These are phyloP conservation scores for Temnothorax ravouxi DNA, from an alignment of 2,888 invertebrate species.

Conservation along the genomic window DNA sequence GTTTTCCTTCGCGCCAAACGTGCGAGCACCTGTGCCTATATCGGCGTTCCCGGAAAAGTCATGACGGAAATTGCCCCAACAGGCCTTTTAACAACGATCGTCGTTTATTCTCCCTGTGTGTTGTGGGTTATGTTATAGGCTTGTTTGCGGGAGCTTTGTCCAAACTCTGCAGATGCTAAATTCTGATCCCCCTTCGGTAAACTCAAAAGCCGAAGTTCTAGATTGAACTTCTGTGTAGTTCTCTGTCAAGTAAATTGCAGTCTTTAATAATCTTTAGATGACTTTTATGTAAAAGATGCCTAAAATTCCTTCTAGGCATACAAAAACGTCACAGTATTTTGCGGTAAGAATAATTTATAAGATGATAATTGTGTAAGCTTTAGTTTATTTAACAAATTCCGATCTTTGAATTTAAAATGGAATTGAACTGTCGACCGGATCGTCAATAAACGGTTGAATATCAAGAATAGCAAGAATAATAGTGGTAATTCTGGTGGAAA, in stretches of 20 bases:
- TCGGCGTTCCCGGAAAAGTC: constrained; percentile 64
- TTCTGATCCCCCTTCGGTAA: background rate
- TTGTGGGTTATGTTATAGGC: constrained; percentile 1
- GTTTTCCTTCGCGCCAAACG: constrained; percentile 69
- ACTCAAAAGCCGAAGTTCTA: background rate
- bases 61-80: constrained; percentile 48
- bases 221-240: background rate
- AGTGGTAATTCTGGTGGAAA: background rate
- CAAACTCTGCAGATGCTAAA: constrained; percentile 22
- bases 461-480: background rate
- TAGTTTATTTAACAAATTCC: background rate
- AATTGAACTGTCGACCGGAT: background rate
- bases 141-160: constrained; percentile 33
- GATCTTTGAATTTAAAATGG: background rate
- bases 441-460: background rate
- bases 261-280: background rate
- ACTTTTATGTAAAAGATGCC: background rate
- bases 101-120: constrained; percentile 32
- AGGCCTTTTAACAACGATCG: constrained; percentile 50
- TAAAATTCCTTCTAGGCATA: background rate
- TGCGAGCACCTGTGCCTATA: constrained; percentile 72
- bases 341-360: background rate
- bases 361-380: background rate
- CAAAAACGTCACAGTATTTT: background rate
- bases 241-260: background rate